Base-by-base conservation (phyloP, 2,113 vertebrate genomes). In the Marmota flaviventris region DNA sequence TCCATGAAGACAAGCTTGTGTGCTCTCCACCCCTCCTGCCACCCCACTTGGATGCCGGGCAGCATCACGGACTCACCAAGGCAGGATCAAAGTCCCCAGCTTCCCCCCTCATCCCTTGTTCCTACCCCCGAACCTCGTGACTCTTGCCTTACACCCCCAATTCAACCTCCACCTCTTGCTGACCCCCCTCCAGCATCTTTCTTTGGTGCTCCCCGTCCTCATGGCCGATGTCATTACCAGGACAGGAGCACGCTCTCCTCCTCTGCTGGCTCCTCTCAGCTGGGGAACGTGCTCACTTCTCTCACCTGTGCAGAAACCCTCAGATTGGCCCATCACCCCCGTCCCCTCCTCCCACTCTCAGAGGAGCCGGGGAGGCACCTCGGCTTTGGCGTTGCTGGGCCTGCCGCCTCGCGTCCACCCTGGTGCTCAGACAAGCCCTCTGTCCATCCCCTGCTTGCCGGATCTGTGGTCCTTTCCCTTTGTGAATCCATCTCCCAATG, bases 251-350 rank as follows among this genome's bases (percentile, higher is more conserved):
- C 4, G 6, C 11, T 70, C 12, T 22, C n/a, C 65, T 70, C 56
- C 88, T 87, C 29, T 81, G 72, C 76, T 95, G 70, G 88, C 48
- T 76, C 65, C 37, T 92, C 63, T 76, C 37, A 51, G 79, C 76
- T 29, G 79, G 32, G 56, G 76, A 70, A 22, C 1, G 0, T n/a
- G 45, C 53, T 89, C 70, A 8, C 58, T n/a, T 51, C 34, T 90
- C n/a, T 67, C 34, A n/a, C 48, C 65, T 22, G 6, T 51, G 48
- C 73, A 85, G 87, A 77, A 94, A 34, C 17, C 11, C 53, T 70
- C 14, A 7, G 82, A 75, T n/a, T 48, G 69, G 4, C 37, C 32
- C 53, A 2, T 72, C 73, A 76, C 5, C 32, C 75, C 37, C 39
- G n/a, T 9, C n/a, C 24, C 29, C 24, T 87, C 76, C 79, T 79